Evolutionary conservation across 1,140 invertebrate species (phyloP).

Genomic region (Coelopa frigida): DNA sequence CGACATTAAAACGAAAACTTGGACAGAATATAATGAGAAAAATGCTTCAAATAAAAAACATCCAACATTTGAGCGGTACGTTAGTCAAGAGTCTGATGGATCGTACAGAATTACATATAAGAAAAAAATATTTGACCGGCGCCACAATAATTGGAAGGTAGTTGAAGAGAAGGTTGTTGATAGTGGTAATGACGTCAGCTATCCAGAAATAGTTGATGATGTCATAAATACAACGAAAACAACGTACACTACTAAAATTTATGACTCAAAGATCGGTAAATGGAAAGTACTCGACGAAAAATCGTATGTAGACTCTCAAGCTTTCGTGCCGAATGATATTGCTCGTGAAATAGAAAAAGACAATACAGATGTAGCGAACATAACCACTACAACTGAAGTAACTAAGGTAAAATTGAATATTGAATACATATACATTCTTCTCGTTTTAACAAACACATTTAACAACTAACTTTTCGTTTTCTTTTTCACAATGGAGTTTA

Average conservation of each 20-base stretch:
- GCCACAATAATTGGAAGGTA: constrained; percentile 40
- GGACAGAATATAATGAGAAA: constrained; percentile 38
- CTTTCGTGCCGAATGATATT: constrained; percentile 44
- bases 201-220: constrained; percentile 45
- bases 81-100: constrained; percentile 39
- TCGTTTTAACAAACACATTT: no score
- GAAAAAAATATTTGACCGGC: constrained; percentile 41
- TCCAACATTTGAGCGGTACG: constrained; percentile 39
- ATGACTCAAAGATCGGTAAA: constrained; percentile 39
- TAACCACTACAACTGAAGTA: constrained; percentile 44
- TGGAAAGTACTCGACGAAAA: constrained; percentile 44
- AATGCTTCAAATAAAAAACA: constrained; percentile 22
- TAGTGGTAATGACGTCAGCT: constrained; percentile 29
- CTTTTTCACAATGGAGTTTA: no score
- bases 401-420: constrained; percentile 34
- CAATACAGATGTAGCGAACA: constrained; percentile 45
- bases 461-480: no score
- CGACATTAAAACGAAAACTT: constrained; percentile 43
- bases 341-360: constrained; percentile 45
- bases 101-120: constrained; percentile 39
- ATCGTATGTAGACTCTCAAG: constrained; percentile 39
- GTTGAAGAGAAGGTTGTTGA: constrained; percentile 41
- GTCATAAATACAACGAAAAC: constrained; percentile 44
- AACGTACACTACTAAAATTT: constrained; percentile 44
- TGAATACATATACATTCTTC: not conserved